These are phyloP conservation scores for Sebastes melanostomus DNA, from an alignment of 2,797 vertebrate genomes.

Conservation along the genomic window DNA sequence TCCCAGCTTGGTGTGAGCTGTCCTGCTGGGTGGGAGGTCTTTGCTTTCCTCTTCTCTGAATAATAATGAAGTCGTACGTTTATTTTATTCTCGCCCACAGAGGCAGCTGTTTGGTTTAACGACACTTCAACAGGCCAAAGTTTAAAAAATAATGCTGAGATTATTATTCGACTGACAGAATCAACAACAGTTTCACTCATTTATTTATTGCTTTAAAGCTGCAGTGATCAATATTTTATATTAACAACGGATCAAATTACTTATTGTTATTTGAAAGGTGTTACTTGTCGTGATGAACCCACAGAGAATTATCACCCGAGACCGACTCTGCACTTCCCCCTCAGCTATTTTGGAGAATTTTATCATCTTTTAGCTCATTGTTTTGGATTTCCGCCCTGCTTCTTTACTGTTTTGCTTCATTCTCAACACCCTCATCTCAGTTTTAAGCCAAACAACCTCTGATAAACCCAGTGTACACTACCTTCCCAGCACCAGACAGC, in stretches of 20 bases:
- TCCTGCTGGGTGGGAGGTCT: slow-evolving; percentile 8
- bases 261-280: neutral
- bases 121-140: neutral
- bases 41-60: neutral
- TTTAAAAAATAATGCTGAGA: neutral
- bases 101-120: neutral
- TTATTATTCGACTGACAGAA: neutral
- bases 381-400: neutral
- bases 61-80: neutral
- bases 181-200: neutral
- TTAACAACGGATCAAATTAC: neutral
- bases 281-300: neutral
- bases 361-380: neutral
- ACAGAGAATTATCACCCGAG: neutral
- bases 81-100: neutral
- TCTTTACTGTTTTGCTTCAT: neutral
- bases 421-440: neutral
- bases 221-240: neutral
- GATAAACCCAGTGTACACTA: neutral
- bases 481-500: neutral
- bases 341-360: neutral
- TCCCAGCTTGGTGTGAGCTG: slow-evolving; percentile 23
- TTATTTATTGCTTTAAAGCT: neutral
- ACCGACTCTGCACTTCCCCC: neutral
- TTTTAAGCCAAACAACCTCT: neutral